These are phyloP conservation scores for Apostichopus californicus DNA, from an alignment of 35 echinoderm and acorn worm genomes.

Conservation along the genomic window DNA sequence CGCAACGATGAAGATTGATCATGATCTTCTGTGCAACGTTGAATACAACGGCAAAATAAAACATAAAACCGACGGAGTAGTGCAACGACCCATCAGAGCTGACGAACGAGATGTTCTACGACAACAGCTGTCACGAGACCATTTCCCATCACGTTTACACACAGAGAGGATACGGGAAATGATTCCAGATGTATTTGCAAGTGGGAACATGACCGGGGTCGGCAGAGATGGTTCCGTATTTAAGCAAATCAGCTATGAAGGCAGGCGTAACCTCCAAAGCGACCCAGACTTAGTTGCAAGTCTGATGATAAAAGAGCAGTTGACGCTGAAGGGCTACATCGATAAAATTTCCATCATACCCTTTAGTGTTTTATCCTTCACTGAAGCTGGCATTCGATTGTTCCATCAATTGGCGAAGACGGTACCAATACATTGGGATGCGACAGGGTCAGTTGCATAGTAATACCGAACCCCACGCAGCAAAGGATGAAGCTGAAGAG, in stretches of 20 bases:
- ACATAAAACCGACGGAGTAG: background rate
- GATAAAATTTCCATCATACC: background rate
- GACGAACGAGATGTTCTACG: background rate
- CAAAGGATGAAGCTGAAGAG: background rate
- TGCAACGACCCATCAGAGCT: conserved; percentile 8
- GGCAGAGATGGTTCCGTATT: background rate
- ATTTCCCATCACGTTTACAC: background rate
- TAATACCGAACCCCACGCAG: background rate
- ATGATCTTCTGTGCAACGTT: conserved; percentile 21
- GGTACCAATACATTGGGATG: conserved; percentile 25
- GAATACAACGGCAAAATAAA: background rate
- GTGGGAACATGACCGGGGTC: conserved; percentile 6
- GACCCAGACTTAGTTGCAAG: background rate
- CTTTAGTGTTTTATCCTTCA: conserved; percentile 1
- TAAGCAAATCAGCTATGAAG: conserved; percentile 23
- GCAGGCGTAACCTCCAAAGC: background rate
- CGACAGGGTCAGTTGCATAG: conserved; percentile 22
- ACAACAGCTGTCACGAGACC: background rate
- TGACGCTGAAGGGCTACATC: background rate
- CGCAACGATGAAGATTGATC: background rate
- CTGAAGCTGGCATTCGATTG: background rate
- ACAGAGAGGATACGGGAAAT: background rate
- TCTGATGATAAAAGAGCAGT: background rate
- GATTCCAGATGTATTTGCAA: conserved; percentile 7
- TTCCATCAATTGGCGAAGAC: background rate